Evolutionary conservation across 2,888 invertebrate genomes (phyloP), one percentile per base, ranked within the genome.

Genomic region (Amphipyra tragopoginis): DNA sequence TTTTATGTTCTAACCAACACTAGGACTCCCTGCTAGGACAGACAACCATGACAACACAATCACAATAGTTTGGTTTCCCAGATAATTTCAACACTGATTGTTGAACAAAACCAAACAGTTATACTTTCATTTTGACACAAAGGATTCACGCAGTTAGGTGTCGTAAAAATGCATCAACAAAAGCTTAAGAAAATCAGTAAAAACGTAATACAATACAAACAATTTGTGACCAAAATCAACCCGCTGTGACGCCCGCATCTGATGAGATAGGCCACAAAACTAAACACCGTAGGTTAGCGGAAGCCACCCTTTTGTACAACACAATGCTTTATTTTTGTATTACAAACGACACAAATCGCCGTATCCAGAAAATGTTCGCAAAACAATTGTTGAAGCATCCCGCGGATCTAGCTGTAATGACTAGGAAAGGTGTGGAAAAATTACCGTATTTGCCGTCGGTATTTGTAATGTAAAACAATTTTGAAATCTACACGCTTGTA

Each of bases 321-420:
- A 89, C 88, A 90, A 89, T 87, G 84, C 80, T 79, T 86, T 85
- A 86, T 87, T 86, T 84, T 78, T 84, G 75, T 81, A 86, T 84
- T 81, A 87, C 82, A 85, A 83, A 83, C 61, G 79, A 81, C 65
- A 84, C 85, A 87, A 91, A 87, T 85, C 80, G 83, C 76, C 86
- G 84, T 90, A 85, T 89, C 87, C 89, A 87, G 86, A 90, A 90
- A 86, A 82, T 53, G 75, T 83, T 72, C 77, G 71, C 84, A 85
- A 91, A 90, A 92, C 90, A 91, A 91, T 87, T 77, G 79, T 66
- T 73, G 72, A 77, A 85, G 84, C 88, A 89, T 86, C 91, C 92
- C 77, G 87, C 76, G 79, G 91, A 86, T 87, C 80, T 84, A 88
- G 82, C 81, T 82, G 84, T 88, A 90, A 89, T 88, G 86, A 88